Conservation (phyloP, 35 echinoderm and acorn worm genomes). For the Apostichopus californicus region DNA sequence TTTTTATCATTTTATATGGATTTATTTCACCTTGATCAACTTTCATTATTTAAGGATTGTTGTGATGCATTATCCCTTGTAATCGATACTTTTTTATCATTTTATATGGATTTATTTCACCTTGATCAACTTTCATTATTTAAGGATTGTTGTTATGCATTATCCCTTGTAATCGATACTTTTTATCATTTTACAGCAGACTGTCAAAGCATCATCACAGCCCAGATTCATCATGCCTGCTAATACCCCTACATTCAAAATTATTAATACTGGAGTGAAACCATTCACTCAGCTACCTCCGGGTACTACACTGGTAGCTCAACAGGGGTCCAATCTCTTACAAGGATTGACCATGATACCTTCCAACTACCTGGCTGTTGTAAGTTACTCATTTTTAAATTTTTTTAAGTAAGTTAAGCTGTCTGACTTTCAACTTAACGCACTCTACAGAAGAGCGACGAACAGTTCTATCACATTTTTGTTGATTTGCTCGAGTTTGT, state of each 20-base stretch:
- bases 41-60: too few species aligned
- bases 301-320: constrained; percentile 78
- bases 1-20: too few species aligned
- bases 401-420: too few species aligned
- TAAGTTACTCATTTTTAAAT: constrained; percentile 7
- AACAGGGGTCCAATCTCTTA: constrained; percentile 56
- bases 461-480: too few species aligned
- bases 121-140: too few species aligned
- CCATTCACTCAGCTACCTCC: constrained; percentile 66
- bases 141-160: too few species aligned
- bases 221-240: constrained; percentile 89
- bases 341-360: constrained; percentile 75
- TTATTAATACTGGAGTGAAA: constrained; percentile 64
- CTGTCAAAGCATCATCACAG: constrained; percentile 38
- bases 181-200: neutral
- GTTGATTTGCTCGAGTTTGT: too few species aligned
- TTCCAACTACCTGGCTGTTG: constrained; percentile 64
- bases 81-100: neutral
- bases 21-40: too few species aligned
- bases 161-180: too few species aligned
- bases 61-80: too few species aligned
- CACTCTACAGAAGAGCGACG: too few species aligned
- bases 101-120: neutral
- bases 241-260: constrained; percentile 74
- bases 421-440: too few species aligned